These are phyloP conservation scores for Hydrocynus forskahlii DNA, from an alignment of 2,797 vertebrate species.

Conservation along the genomic window DNA sequence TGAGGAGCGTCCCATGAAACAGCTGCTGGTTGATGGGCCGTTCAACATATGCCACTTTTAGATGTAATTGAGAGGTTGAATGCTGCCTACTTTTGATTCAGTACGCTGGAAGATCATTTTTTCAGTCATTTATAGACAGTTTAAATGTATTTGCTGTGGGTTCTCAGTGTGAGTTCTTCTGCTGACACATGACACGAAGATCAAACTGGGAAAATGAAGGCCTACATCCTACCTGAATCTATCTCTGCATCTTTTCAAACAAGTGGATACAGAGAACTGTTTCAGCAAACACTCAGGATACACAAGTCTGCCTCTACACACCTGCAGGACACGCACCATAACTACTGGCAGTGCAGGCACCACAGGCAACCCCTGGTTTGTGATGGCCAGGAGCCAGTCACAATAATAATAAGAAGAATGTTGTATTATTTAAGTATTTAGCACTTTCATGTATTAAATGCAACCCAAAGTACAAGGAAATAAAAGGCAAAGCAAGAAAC, in stretches of 20 bases:
- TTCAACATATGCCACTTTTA: slow-evolving; percentile 34
- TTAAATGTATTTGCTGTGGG: too few species aligned
- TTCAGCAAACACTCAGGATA: background rate
- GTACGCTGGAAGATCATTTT: slow-evolving; percentile 1
- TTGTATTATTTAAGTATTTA: too few species aligned
- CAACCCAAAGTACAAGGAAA: too few species aligned
- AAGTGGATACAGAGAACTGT: too few species aligned
- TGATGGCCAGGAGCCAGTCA: too few species aligned
- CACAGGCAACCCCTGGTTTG: too few species aligned
- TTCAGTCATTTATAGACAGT: background rate
- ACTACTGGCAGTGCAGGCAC: background rate
- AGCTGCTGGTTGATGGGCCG: slow-evolving; percentile 40
- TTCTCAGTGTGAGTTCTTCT: background rate
- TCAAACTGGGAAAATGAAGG: slow-evolving; percentile 7
- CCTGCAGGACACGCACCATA: background rate
- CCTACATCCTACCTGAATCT: background rate
- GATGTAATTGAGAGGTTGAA: slow-evolving; percentile 39
- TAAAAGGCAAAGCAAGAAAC: too few species aligned
- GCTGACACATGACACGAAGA: background rate
- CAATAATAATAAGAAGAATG: too few species aligned
- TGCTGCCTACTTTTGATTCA: slow-evolving; percentile 26
- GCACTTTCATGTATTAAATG: too few species aligned
- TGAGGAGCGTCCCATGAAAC: slow-evolving; percentile 23
- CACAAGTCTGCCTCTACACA: background rate
- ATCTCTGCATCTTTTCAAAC: background rate